Evolutionary conservation across 2,888 invertebrate genomes (phyloP).

Genomic region (Eristalis intricaria): DNA sequence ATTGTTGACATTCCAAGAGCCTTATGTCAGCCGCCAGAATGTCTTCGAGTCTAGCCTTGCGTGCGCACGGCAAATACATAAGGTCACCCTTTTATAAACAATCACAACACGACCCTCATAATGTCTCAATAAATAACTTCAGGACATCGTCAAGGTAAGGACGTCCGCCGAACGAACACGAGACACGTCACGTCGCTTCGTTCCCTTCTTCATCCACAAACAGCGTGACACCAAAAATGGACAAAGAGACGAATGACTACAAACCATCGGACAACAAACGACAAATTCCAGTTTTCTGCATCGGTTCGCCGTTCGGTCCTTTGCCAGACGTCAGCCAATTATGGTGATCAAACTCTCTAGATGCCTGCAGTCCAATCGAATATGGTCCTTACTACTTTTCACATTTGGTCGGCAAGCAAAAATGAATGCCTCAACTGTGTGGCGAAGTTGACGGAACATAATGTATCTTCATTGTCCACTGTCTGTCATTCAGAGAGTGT

Average conservation of each 20-base stretch:
- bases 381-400: constrained; percentile 69
- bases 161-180: not conserved
- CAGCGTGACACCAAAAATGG: constrained; percentile 47
- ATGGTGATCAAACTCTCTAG: constrained; percentile 55
- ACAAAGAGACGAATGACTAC: constrained; percentile 61
- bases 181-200: not conserved
- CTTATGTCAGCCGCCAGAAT: not conserved
- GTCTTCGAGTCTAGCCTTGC: not conserved
- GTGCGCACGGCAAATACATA: not conserved
- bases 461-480: constrained; percentile 60
- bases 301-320: constrained; percentile 6
- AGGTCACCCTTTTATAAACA: not conserved
- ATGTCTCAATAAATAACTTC: constrained; percentile 62
- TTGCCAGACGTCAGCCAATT: constrained; percentile 58
- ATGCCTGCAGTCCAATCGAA: constrained; percentile 62
- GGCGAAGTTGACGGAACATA: constrained; percentile 63
- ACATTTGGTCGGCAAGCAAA: constrained; percentile 53
- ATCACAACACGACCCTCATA: constrained; percentile 11
- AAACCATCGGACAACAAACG: constrained; percentile 55
- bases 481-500: constrained; percentile 30
- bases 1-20: not conserved
- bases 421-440: too few species aligned
- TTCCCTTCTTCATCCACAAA: constrained; percentile 7
- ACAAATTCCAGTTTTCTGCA: constrained; percentile 64
- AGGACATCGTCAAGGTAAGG: constrained; percentile 24